phyloP scores from a whole-genome alignment of 2,113 vertebrate species.

The Perca schrenkii region DNA sequence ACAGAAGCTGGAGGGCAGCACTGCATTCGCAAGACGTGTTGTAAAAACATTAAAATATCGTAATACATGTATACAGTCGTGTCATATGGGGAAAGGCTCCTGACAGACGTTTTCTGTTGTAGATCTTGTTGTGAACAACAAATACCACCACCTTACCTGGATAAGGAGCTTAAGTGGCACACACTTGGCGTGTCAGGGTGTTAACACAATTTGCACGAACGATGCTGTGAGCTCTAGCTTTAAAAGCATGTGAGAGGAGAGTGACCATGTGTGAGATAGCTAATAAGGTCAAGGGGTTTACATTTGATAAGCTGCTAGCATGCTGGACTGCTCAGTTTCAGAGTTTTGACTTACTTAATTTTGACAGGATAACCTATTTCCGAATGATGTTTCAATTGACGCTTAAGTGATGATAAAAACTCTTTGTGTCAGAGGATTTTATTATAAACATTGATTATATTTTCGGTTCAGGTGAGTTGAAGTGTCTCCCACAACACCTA shows the following conservation, averaged over 20 bases:
- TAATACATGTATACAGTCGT: neutral
- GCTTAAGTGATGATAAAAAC: neutral
- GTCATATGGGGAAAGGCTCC: neutral
- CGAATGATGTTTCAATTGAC: neutral
- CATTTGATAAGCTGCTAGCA: slow-evolving; percentile 28
- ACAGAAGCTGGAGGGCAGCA: neutral
- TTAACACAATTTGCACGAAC: slow-evolving; percentile 55
- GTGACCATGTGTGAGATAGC: slow-evolving; percentile 46
- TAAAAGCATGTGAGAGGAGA: slow-evolving; percentile 64
- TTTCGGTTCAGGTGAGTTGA: neutral
- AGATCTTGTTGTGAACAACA: slow-evolving; percentile 18
- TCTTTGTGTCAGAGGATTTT: neutral
- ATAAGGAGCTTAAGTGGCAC: slow-evolving; percentile 57
- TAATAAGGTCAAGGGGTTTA: slow-evolving; percentile 64
- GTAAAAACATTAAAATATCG: neutral
- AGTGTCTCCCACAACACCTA: slow-evolving; percentile 18
- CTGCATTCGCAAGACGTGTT: neutral
- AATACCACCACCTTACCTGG: slow-evolving; percentile 16
- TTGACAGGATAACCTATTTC: slow-evolving; percentile 5
- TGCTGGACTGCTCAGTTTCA: neutral
- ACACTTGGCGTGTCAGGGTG: slow-evolving; percentile 33
- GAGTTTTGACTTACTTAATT: neutral
- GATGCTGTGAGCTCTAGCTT: slow-evolving; percentile 62
- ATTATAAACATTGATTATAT: neutral
- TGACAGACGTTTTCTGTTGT: neutral